Evolutionary conservation across 2,113 vertebrate genomes (phyloP).

Genomic region (Ellobius talpinus): DNA sequence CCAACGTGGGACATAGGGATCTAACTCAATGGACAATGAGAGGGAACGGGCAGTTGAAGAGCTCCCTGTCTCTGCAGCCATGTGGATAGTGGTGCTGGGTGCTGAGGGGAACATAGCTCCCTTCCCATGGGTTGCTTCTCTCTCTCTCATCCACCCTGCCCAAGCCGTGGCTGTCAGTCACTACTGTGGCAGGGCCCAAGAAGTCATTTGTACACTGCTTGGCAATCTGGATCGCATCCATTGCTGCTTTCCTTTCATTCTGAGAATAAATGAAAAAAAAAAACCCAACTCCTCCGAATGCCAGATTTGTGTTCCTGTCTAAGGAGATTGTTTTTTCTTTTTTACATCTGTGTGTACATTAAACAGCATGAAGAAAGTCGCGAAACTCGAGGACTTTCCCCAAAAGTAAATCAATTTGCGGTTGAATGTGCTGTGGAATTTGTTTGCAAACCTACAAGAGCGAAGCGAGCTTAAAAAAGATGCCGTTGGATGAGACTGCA

Average conservation of each 20-base stretch:
- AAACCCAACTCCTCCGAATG: constrained; percentile 79
- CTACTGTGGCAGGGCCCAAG: constrained; percentile 29
- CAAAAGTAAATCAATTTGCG: constrained; percentile 86
- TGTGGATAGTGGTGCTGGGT: accelerated
- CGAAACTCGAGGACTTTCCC: constrained; percentile 85
- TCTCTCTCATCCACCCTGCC: background rate
- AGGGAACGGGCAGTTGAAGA: accelerated
- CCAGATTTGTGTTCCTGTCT: constrained; percentile 86
- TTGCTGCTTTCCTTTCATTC: constrained; percentile 82
- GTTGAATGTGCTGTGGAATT: constrained; percentile 85
- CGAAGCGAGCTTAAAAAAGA: constrained; percentile 85
- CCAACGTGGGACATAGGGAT: too few species aligned
- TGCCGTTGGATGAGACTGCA: constrained; percentile 85
- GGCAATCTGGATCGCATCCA: constrained; percentile 81
- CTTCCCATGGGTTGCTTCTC: accelerated
- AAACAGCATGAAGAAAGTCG: constrained; percentile 82
- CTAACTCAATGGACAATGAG: too few species aligned
- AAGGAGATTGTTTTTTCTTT: constrained; percentile 84
- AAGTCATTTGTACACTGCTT: constrained; percentile 73
- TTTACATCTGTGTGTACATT: constrained; percentile 86
- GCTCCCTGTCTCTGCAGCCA: accelerated
- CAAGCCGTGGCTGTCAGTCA: constrained; percentile 36
- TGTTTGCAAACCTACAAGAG: constrained; percentile 85
- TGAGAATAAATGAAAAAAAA: constrained; percentile 79
- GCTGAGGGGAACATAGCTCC: background rate